phyloP scores from a whole-genome alignment of 2,113 vertebrate species.

The Lutjanus erythropterus region DNA sequence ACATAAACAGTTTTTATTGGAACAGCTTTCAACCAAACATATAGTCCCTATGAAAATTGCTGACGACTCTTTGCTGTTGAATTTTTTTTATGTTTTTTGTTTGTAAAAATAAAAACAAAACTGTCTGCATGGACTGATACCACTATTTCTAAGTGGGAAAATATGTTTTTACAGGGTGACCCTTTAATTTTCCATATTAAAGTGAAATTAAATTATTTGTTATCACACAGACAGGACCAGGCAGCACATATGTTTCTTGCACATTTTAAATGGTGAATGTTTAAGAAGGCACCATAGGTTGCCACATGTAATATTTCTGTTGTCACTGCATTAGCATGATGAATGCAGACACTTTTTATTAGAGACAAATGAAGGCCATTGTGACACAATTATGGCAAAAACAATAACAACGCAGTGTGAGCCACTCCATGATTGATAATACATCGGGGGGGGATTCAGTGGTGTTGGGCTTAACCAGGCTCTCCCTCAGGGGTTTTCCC shows the following conservation, averaged over 20 bases:
- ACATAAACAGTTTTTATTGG: not conserved
- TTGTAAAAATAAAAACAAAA: not conserved
- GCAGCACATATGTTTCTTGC: conserved; percentile 55
- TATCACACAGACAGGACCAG: not conserved
- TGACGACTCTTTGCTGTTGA: not conserved
- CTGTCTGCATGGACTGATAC: not conserved
- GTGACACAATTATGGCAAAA: conserved; percentile 83
- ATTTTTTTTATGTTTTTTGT: not conserved
- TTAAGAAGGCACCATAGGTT: conserved; percentile 51
- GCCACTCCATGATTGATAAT: conserved; percentile 80
- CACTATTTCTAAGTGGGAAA: not conserved
- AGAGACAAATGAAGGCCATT: conserved; percentile 81
- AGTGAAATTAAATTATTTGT: conserved; percentile 52
- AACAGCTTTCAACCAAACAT: not conserved
- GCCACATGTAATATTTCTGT: conserved; percentile 70
- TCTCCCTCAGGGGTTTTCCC: conserved; percentile 77
- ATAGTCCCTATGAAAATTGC: not conserved
- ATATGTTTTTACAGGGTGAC: conserved; percentile 1
- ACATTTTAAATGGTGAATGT: conserved; percentile 34
- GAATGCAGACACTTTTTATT: conserved; percentile 79
- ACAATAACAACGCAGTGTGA: conserved; percentile 80
- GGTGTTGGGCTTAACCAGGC: conserved; percentile 79
- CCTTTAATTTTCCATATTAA: conserved; percentile 42
- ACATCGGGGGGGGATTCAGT: conserved; percentile 74
- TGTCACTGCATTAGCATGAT: conserved; percentile 78